phyloP scores from a whole-genome alignment of 1,140 invertebrate genomes.

The Lysiphlebus fabarum region DNA sequence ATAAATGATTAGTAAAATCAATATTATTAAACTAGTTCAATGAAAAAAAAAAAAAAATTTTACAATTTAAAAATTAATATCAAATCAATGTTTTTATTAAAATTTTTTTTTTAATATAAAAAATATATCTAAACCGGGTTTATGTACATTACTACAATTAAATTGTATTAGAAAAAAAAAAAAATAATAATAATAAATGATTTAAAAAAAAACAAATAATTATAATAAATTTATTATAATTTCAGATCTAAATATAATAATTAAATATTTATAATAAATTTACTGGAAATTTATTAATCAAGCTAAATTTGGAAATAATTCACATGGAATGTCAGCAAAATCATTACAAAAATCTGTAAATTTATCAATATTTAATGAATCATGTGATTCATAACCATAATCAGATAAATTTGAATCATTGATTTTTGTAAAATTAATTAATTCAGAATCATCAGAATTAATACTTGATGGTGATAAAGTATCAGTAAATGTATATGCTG shows the following conservation, averaged over 20 bases:
- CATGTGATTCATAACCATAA: slow-evolving; percentile 51
- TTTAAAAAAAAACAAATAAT: too few relatives aligned
- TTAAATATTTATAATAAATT: background rate
- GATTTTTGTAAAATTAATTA: slow-evolving; percentile 25
- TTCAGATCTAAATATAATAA: slow-evolving; percentile 20
- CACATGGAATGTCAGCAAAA: too few relatives aligned
- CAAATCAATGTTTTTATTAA: too few relatives aligned
- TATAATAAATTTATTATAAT: too few relatives aligned
- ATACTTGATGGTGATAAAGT: slow-evolving; percentile 44
- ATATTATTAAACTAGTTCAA: too few relatives aligned
- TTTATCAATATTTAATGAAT: slow-evolving; percentile 36
- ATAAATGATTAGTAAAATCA: too few relatives aligned
- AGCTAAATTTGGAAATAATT: slow-evolving; percentile 60
- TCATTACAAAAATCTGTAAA: slow-evolving; percentile 44
- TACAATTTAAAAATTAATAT: background rate
- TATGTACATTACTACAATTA: too few relatives aligned
- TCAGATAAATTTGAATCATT: slow-evolving; percentile 42
- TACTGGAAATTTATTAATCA: slow-evolving; percentile 39
- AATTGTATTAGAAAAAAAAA: slow-evolving; percentile 10
- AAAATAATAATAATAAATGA: too few relatives aligned
- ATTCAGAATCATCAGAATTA: slow-evolving; percentile 44
- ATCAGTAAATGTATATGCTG: slow-evolving; percentile 37
- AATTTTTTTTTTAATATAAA: background rate
- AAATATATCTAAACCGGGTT: too few relatives aligned
- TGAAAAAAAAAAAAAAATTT: too few relatives aligned